These are phyloP conservation scores for Kryptolebias ocellatus DNA, from an alignment of 2,797 vertebrate genomes.

Conservation along the genomic window DNA sequence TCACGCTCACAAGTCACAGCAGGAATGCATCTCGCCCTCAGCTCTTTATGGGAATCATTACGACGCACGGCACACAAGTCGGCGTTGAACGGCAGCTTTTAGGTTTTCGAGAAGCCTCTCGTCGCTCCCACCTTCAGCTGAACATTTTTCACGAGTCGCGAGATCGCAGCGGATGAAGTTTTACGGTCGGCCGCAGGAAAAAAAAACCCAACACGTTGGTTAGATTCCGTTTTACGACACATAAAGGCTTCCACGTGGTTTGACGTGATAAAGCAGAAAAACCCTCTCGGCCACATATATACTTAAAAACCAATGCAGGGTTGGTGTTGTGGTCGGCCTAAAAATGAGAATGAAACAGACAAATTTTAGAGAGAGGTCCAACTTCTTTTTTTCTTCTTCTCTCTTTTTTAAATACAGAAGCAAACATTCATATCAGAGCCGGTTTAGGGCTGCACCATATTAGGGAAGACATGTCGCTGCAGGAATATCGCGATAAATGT, in stretches of 20 bases:
- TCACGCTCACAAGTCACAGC: constrained; percentile 73
- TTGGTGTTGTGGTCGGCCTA: constrained; percentile 34
- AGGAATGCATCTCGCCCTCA: constrained; percentile 76
- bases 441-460: constrained; percentile 60
- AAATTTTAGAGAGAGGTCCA: constrained; percentile 15
- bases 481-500: too few species aligned
- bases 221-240: constrained; percentile 7
- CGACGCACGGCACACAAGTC: constrained; percentile 75
- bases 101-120: constrained; percentile 19
- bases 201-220: not conserved
- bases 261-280: constrained; percentile 22
- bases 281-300: constrained; percentile 20
- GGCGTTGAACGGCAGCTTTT: constrained; percentile 69
- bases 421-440: constrained; percentile 59
- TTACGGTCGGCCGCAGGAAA: too few species aligned
- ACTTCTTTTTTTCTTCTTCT: constrained; percentile 21
- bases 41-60: constrained; percentile 83
- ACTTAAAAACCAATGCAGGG: constrained; percentile 15
- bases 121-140: too few species aligned
- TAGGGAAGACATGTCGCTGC: constrained; percentile 15
- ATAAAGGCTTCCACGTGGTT: constrained; percentile 13
- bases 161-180: too few species aligned
- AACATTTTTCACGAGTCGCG: too few species aligned
- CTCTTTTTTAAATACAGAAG: constrained; percentile 36
- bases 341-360: constrained; percentile 30